A percentile compares a stretch with the other conserved stretches of the same genome.
Evolutionary conservation across 1,140 invertebrate species (phyloP).

Genomic region (Pseudomyrmex concolor): DNA sequence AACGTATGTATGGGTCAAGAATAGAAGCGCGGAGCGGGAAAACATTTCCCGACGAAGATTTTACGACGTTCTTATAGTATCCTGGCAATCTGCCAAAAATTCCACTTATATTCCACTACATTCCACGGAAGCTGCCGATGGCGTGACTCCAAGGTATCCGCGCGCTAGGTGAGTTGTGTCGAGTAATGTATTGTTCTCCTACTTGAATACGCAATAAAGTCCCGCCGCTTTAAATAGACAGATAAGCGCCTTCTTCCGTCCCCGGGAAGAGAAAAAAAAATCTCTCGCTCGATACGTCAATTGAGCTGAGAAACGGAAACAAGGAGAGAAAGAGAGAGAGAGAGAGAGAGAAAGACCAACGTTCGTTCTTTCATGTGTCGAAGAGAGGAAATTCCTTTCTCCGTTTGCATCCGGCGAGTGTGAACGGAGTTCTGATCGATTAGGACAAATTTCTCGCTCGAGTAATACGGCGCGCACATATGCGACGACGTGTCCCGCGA

Average conservation of each 20-base stretch:
- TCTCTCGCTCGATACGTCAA: conserved; percentile 32
- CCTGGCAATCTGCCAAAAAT: conserved; percentile 29
- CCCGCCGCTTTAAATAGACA: conserved; percentile 52
- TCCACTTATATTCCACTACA: not conserved
- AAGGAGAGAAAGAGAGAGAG: not conserved
- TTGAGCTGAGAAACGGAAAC: not conserved
- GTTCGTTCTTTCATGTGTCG: not conserved
- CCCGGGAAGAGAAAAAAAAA: conserved; percentile 32
- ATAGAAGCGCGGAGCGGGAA: not conserved
- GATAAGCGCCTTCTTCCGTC: conserved; percentile 32
- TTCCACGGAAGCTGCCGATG: conserved; percentile 7
- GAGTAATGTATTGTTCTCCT: conserved; percentile 57
- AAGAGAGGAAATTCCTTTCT: conserved; percentile 25
- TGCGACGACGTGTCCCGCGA: not conserved
- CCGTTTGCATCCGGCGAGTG: conserved; percentile 13
- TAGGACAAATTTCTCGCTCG: conserved; percentile 50
- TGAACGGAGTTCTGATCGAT: conserved; percentile 49
- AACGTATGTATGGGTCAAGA: not conserved
- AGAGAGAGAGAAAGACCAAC: not conserved
- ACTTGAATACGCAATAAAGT: conserved; percentile 53
- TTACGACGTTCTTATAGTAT: not conserved
- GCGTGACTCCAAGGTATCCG: conserved; percentile 35
- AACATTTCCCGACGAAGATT: conserved; percentile 2
- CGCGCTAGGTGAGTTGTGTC: conserved; percentile 31
- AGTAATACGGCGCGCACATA: conserved; percentile 3